Conservation (phyloP, 2,113 vertebrate species). For the Siniperca chuatsi region DNA sequence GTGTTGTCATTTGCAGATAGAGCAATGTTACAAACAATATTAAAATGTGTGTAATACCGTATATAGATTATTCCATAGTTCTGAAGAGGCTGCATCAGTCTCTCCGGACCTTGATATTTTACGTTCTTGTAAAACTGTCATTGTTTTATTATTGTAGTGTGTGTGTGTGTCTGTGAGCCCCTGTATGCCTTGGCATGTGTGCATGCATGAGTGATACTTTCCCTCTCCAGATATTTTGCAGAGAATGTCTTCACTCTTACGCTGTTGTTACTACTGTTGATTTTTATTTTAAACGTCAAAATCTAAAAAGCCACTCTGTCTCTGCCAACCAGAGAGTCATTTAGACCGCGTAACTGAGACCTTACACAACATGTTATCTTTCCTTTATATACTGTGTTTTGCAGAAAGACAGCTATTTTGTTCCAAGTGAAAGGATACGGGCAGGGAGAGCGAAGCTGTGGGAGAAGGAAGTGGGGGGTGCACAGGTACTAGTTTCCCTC, state of each 20-base stretch:
- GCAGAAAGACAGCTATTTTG: slow-evolving; percentile 30
- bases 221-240: slow-evolving; percentile 35
- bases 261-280: slow-evolving; percentile 3
- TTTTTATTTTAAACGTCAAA: slow-evolving; percentile 51
- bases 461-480: background rate
- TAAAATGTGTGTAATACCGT: background rate
- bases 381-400: slow-evolving; percentile 15
- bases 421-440: slow-evolving; percentile 41
- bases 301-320: slow-evolving; percentile 20
- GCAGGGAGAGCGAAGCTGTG: slow-evolving; percentile 18
- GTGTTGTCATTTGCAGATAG: slow-evolving; percentile 4
- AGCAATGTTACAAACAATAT: background rate
- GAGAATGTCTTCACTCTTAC: slow-evolving; percentile 17
- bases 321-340: background rate
- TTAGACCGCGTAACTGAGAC: slow-evolving; percentile 9
- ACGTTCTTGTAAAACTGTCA: slow-evolving; percentile 12
- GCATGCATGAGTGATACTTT: slow-evolving; percentile 45
- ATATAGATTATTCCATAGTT: background rate
- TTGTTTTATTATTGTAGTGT: slow-evolving; percentile 1
- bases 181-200: slow-evolving; percentile 1
- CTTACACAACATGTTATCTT: background rate
- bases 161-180: background rate
- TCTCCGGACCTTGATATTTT: background rate
- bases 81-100: slow-evolving; percentile 10
- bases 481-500: slow-evolving; percentile 44